Percentiles rank a stretch among this genome's conserved stretches.
These are phyloP conservation scores for Spodoptera picta DNA, from an alignment of 2,888 invertebrate species.

Conservation along the genomic window DNA sequence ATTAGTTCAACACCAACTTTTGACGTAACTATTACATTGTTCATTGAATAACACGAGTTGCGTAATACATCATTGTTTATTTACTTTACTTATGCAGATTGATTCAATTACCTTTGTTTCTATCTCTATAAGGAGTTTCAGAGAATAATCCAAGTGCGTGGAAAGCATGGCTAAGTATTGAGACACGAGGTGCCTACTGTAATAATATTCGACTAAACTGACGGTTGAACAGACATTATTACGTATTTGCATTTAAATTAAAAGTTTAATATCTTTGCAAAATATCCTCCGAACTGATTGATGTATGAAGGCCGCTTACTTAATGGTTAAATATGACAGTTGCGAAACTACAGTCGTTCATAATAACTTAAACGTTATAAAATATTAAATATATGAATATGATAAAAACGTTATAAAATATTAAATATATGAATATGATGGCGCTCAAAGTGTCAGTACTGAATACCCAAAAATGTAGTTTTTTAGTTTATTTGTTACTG, in stretches of 20 bases:
- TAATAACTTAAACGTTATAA: slow-evolving; percentile 27
- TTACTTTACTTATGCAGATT: slow-evolving; percentile 25
- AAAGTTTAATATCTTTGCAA: slow-evolving; percentile 11
- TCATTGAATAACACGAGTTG: slow-evolving; percentile 32
- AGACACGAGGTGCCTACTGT: not conserved
- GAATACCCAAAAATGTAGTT: too few species aligned
- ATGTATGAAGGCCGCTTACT: slow-evolving; percentile 28
- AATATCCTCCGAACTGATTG: slow-evolving; percentile 25
- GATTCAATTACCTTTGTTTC: slow-evolving; percentile 14
- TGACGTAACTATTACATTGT: slow-evolving; percentile 31
- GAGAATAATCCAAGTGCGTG: slow-evolving; percentile 9
- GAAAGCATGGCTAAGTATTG: not conserved
- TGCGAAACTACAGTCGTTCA: slow-evolving; percentile 31
- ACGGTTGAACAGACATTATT: not conserved
- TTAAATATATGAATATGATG: slow-evolving; percentile 4
- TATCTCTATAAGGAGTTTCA: slow-evolving; percentile 13
- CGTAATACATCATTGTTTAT: slow-evolving; percentile 33
- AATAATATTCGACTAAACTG: not conserved
- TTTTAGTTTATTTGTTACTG: too few species aligned
- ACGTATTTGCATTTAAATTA: slow-evolving; percentile 19
- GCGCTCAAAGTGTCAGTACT: too few species aligned
- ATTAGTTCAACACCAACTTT: slow-evolving; percentile 16
- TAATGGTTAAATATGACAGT: slow-evolving; percentile 25
- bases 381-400: slow-evolving; percentile 10
- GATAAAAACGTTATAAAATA: slow-evolving; percentile 22